Evolutionary conservation across 2,888 invertebrate species (phyloP).

Genomic region (Laothoe populi): DNA sequence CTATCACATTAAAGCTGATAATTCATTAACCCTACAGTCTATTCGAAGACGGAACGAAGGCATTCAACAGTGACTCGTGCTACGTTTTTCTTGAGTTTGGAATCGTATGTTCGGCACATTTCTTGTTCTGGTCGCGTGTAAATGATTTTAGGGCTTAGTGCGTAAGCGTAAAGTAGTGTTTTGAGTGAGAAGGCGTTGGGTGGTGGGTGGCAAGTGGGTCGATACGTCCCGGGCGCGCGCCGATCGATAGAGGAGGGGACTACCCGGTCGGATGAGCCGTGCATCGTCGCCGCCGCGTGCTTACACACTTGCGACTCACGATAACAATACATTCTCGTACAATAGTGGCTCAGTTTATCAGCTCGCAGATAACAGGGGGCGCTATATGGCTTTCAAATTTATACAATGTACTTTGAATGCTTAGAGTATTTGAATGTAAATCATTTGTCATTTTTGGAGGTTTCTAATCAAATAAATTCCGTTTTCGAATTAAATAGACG

Average conservation of each 20-base stretch:
- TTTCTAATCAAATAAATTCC: no score
- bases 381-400: conserved; percentile 27
- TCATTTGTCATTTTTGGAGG: no score
- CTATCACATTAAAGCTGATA: conserved; percentile 69
- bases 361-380: conserved; percentile 44
- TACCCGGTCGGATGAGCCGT: conserved; percentile 48
- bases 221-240: conserved; percentile 71
- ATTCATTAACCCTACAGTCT: conserved; percentile 61
- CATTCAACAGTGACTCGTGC: conserved; percentile 66
- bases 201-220: conserved; percentile 71
- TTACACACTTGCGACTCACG: conserved; percentile 55
- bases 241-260: conserved; percentile 76
- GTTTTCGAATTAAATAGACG: no score
- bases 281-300: conserved; percentile 54
- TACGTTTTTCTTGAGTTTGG: conserved; percentile 68
- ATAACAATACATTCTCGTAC: conserved; percentile 57
- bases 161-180: conserved; percentile 67
- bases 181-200: conserved; percentile 51
- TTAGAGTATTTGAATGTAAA: no score
- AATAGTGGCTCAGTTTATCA: conserved; percentile 49
- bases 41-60: conserved; percentile 48
- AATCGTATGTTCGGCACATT: conserved; percentile 57
- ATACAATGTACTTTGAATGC: no score
- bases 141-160: conserved; percentile 52
- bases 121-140: conserved; percentile 39